Base-by-base conservation (phyloP, 1,140 invertebrate species). In the Mercenaria mercenaria region DNA sequence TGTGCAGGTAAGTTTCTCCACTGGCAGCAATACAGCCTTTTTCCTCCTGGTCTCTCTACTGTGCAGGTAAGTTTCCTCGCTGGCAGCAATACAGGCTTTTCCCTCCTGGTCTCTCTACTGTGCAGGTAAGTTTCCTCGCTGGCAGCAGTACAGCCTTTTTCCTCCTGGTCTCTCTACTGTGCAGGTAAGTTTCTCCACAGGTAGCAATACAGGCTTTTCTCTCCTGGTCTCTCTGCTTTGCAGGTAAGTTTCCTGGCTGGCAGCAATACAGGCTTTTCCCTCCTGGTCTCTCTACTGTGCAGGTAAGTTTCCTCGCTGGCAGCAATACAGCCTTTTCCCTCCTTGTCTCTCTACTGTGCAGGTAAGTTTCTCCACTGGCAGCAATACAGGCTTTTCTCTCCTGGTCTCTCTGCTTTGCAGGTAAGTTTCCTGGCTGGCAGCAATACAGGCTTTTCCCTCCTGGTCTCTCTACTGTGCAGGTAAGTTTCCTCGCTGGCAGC, bases 361-460 rank as follows among this genome's bases (percentile, higher is more conserved):
- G 98, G 98, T 69, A 99, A 85, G 77, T 76, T 2, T 98, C 98
- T 32, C 99, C 99, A 1, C 95, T 99, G 37, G 97, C 97, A 92
- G 98, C 97, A 13, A 95, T 98, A 20, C 96, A 98, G 93, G 97
- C 98, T 0, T 97, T 97, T 93, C 97, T 97, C 92, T 97, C 97
- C 11, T 96, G 98, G 96, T 97, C 97, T 8, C 97, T 98, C 93
- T 99, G 99, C 95, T 98, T 98, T 93, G 96, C 97, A 86, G 98
- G 98, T 69, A 99, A 85, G 98, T 99, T 2, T 98, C 98, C 32
- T 99, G 99, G 1, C 95, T 99, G 37, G 97, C 97, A 92, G 98
- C 97, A 13, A 95, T 98, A 20, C 96, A 98, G 93, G 97, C 98
- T 0, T 97, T 97, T 93, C 97, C 97, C 92, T 97, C 97, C 11